Base-by-base conservation (phyloP, 2,888 invertebrate species). In the Tetramorium bicarinatum region DNA sequence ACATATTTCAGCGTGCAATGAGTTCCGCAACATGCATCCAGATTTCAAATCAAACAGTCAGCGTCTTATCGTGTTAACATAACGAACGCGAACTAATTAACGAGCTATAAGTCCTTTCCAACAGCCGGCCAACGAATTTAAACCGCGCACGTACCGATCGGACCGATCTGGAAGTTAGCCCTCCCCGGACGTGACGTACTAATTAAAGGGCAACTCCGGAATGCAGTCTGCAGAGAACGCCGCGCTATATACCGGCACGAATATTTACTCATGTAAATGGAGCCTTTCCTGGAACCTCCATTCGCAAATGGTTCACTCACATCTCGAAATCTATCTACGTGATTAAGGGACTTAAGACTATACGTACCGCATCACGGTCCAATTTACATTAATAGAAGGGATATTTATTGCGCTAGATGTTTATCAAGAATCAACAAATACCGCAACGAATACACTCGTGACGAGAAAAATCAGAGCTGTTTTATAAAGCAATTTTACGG, bases 31-130 rank as follows among this genome's bases (percentile, higher is more conserved):
- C 38, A n/a, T 34, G 54, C 74, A 72, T 80, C 56, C 44, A 61
- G 52, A 71, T 44, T 44, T 69, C 18, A 25, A 79, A 74, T 52
- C 74, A 74, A 67, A 81, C 81, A 77, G 80, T 72, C 74, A 86
- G 69, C 91, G 82, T 89, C 88, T 91, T 89, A 90, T 88, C 88
- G 86, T 80, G 89, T 93, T 89, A 90, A 84, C 89, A 87, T 87
- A 89, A 90, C 88, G 89, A 87, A 80, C 89, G 88, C 87, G 89
- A 91, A 91, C 91, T 89, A 92, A 93, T 93, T 90, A 92, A 91
- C 89, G 87, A 90, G 87, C 90, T 86, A 91, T 91, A 91, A 91
- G 91, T 89, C 90, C 90, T 87, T 89, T 89, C 85, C 83, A 72
- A 79, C 74, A 77, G 66, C 64, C 69, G 61, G 66, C 76, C 81